A percentile compares a stretch with the other conserved stretches of the same genome.
These are phyloP conservation scores for Cantharis rustica DNA, from an alignment of 2,888 invertebrate species.

Conservation along the genomic window DNA sequence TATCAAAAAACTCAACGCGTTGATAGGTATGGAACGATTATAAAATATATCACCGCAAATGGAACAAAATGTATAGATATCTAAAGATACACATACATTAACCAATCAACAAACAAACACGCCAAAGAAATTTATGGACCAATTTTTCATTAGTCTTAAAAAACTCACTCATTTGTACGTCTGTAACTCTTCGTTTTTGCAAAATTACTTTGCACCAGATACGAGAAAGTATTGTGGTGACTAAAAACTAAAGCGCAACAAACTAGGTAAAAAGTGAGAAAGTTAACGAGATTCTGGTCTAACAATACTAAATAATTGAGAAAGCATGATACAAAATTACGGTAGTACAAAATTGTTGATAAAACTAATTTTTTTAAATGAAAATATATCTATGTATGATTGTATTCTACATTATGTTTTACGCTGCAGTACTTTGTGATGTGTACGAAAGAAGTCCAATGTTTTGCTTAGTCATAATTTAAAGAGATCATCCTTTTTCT, in stretches of 20 bases:
- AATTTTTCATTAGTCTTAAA: not conserved
- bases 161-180: not conserved
- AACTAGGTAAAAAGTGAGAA: not conserved
- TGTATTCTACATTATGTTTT: slow-evolving; percentile 8
- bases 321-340: not conserved
- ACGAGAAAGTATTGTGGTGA: not conserved
- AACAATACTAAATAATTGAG: not conserved
- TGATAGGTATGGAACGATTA: slow-evolving; percentile 16
- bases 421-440: slow-evolving; percentile 3
- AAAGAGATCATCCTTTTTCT: slow-evolving; percentile 58
- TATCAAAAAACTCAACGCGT: slow-evolving; percentile 1
- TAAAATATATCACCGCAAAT: slow-evolving; percentile 14
- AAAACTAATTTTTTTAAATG: not conserved
- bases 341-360: not conserved
- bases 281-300: not conserved
- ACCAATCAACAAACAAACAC: not conserved
- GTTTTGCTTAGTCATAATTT: not conserved
- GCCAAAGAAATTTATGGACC: not conserved
- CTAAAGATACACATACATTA: not conserved
- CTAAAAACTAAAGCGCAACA: not conserved
- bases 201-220: not conserved
- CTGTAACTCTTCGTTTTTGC: not conserved
- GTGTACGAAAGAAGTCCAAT: slow-evolving; percentile 2
- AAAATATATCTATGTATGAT: slow-evolving; percentile 4
- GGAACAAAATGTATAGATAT: slow-evolving; percentile 4